phyloP scores from a whole-genome alignment of 2,888 invertebrate species.

The Gymnoscelis rufifasciata region DNA sequence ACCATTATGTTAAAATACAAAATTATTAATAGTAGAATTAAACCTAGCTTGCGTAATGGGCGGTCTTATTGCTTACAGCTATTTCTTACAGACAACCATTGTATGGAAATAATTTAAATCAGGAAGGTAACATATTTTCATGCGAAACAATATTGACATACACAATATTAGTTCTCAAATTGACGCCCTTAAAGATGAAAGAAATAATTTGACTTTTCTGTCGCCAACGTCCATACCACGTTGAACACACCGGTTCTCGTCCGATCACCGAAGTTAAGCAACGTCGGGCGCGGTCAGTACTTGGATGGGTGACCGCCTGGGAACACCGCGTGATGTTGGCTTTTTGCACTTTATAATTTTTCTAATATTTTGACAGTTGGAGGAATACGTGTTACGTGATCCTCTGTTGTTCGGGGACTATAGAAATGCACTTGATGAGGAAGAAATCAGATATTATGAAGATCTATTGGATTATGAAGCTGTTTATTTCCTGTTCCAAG shows the following conservation, averaged over 20 bases:
- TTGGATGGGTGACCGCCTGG: constrained; percentile 56
- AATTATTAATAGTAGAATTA: too few relatives aligned
- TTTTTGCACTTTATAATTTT: constrained; percentile 33
- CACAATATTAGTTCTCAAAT: too few relatives aligned
- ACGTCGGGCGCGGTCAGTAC: constrained; percentile 65
- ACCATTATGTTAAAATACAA: too few relatives aligned
- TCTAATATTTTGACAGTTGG: constrained; percentile 45
- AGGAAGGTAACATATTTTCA: too few relatives aligned
- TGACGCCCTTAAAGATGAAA: not conserved
- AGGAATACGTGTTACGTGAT: constrained; percentile 87
- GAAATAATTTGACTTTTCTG: too few relatives aligned
- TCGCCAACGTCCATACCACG: constrained; percentile 21
- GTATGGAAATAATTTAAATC: too few relatives aligned
- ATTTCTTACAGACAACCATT: too few relatives aligned
- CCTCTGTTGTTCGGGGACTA: constrained; percentile 94
- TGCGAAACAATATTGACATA: too few relatives aligned
- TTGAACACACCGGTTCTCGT: constrained; percentile 53
- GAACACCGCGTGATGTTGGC: constrained; percentile 51
- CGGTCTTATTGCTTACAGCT: too few relatives aligned
- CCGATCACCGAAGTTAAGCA: constrained; percentile 73
- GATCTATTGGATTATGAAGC: constrained; percentile 94
- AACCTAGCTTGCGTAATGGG: too few relatives aligned
- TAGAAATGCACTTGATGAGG: constrained; percentile 89
- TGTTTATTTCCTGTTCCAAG: constrained; percentile 91
- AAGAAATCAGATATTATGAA: constrained; percentile 89